Conservation (phyloP, 2,888 invertebrate species). For the Cotesia congregata region DNA sequence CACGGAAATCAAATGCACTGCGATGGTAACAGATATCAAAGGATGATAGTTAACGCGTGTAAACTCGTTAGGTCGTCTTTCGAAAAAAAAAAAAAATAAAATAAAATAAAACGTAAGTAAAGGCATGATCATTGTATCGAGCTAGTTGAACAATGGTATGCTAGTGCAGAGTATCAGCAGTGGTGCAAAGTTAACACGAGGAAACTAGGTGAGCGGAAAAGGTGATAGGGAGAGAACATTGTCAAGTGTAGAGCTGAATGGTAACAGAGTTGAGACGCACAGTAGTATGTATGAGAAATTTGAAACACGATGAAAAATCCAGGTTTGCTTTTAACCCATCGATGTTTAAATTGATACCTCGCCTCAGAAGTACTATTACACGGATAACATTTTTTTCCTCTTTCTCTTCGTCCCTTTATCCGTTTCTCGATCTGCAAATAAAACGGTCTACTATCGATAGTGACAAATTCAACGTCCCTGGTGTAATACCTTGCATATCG, state of each 20-base stretch:
- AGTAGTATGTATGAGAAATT: slow-evolving; percentile 6
- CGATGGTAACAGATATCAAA: slow-evolving; percentile 37
- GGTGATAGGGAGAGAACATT: slow-evolving; percentile 30
- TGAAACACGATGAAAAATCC: slow-evolving; percentile 41
- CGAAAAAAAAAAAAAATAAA: neutral
- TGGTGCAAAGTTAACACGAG: slow-evolving; percentile 8
- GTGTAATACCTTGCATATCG: slow-evolving; percentile 20
- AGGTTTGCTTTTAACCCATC: slow-evolving; percentile 19
- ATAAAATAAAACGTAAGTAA: slow-evolving; percentile 24
- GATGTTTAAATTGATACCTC: neutral
- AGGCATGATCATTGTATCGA: slow-evolving; percentile 36
- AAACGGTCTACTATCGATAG: neutral
- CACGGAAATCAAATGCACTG: slow-evolving; percentile 11
- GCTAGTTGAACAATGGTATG: slow-evolving; percentile 19
- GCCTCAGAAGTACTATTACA: neutral
- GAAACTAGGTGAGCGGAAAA: slow-evolving; percentile 8
- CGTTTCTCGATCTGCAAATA: neutral
- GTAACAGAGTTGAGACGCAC: neutral
- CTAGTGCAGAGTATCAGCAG: neutral
- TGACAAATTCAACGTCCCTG: slow-evolving; percentile 12
- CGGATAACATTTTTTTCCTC: neutral
- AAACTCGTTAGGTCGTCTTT: slow-evolving; percentile 49
- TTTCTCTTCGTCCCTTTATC: neutral
- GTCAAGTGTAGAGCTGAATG: slow-evolving; percentile 16
- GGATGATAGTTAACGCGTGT: slow-evolving; percentile 29